Evolutionary conservation across 1,140 invertebrate genomes (phyloP).

Genomic region (Temnothorax longispinosus): DNA sequence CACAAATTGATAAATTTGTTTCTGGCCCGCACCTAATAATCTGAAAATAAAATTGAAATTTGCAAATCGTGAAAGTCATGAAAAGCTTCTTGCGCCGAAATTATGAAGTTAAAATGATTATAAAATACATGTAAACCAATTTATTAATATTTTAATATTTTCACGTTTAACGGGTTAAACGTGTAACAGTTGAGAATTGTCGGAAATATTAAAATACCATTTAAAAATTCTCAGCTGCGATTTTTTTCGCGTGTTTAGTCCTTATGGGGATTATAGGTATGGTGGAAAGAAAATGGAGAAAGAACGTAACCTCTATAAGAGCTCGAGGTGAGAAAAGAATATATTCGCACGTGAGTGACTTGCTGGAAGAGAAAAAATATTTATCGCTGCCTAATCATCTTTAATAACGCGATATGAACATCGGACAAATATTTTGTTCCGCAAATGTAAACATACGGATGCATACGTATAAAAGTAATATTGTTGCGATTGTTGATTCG

Average conservation of each 20-base stretch:
- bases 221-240: background rate
- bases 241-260: background rate
- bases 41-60: background rate
- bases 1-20: background rate
- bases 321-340: background rate
- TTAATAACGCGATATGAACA: conserved; percentile 14
- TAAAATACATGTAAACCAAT: background rate
- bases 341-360: background rate
- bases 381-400: conserved; percentile 4
- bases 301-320: background rate
- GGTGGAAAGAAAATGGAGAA: too few species aligned
- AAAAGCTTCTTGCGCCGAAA: background rate
- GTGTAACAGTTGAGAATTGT: background rate
- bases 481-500: background rate
- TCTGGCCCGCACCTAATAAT: background rate
- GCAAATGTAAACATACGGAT: background rate
- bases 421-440: conserved; percentile 6
- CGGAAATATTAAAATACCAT: background rate
- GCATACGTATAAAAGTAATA: background rate
- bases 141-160: background rate
- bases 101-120: too few species aligned
- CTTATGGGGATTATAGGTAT: too few species aligned
- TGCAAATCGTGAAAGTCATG: background rate
- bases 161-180: background rate
- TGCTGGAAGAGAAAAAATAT: background rate